These are phyloP conservation scores for Hyppa rectilinea DNA, from an alignment of 2,888 invertebrate species.

Conservation along the genomic window DNA sequence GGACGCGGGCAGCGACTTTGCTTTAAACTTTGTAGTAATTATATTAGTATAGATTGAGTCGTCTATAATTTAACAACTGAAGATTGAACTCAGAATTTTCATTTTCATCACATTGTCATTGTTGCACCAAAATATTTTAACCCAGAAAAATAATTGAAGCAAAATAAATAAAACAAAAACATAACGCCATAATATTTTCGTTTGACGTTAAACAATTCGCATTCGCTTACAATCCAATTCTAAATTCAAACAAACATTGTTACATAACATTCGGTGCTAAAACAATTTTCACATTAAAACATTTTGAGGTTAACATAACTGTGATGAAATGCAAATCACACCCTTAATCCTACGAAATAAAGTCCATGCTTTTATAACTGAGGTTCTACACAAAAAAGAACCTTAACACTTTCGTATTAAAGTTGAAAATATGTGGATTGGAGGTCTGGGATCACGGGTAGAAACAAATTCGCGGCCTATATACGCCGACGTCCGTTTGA, in stretches of 20 bases:
- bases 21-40: too few relatives aligned
- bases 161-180: conserved; percentile 31
- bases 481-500: conserved; percentile 77
- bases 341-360: conserved; percentile 11
- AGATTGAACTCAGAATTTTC: not conserved
- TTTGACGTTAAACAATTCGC: conserved; percentile 31
- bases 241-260: conserved; percentile 48
- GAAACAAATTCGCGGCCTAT: conserved; percentile 72
- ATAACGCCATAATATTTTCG: conserved; percentile 19
- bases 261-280: conserved; percentile 49
- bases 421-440: conserved; percentile 21
- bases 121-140: not conserved
- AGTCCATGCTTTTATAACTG: not conserved
- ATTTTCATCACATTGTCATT: not conserved
- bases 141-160: conserved; percentile 14
- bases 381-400: not conserved
- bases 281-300: conserved; percentile 56
- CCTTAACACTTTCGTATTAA: not conserved
- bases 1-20: too few relatives aligned
- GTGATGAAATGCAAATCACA: conserved; percentile 26
- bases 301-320: conserved; percentile 34
- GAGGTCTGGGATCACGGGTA: conserved; percentile 49
- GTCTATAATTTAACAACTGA: too few relatives aligned
- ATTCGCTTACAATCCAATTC: conserved; percentile 27
- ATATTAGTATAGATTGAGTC: too few relatives aligned